Base-by-base conservation (phyloP, 2,113 vertebrate species). In the Plecotus auritus region DNA sequence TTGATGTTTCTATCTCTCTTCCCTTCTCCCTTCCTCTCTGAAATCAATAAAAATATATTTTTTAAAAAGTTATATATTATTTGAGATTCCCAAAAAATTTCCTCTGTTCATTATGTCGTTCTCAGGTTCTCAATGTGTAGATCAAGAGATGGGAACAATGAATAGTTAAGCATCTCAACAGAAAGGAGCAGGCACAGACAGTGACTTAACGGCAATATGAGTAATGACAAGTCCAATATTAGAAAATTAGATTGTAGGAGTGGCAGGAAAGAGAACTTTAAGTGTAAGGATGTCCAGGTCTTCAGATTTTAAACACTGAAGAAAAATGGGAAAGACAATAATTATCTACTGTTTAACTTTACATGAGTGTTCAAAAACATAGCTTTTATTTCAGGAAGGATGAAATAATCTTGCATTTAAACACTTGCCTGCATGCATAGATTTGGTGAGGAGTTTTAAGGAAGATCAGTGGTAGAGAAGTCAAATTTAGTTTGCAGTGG, bases 281-380 rank as follows among this genome's bases (percentile, higher is more conserved):
- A 87, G 37, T 76, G 32, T 90, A 76, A 93, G 30, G 5, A 93
- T 70, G 49, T 76, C 42, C 32, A 45, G 61, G 9, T 85, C 49
- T 95, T 61, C 23, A 78, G 51, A 94, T 96, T 64, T 92, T 77
- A 95, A 91, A 81, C 86, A 49, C 12, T 45, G 40, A 80, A 91
- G 47, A 94, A 95, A 90, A 14, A 51, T 85, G 23, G 56, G 30
- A 90, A 70, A 80, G 37, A 14, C 22, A 49, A 35, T 18, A 93
- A 81, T 90, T 93, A 67, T 64, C 17, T 90, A 45, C 32, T 54
- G 9, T 70, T 88, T 67, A 90, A 69, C 47, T 92, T 81, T 70
- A 35, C 42, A 40, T 85, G 40, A 67, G 26, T 95, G 35, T 88
- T 96, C 59, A 78, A 56, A 95, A 84, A 81, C 17, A 56, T 49